phyloP scores from a whole-genome alignment of 2,888 invertebrate species.

The Troilus luridus region DNA sequence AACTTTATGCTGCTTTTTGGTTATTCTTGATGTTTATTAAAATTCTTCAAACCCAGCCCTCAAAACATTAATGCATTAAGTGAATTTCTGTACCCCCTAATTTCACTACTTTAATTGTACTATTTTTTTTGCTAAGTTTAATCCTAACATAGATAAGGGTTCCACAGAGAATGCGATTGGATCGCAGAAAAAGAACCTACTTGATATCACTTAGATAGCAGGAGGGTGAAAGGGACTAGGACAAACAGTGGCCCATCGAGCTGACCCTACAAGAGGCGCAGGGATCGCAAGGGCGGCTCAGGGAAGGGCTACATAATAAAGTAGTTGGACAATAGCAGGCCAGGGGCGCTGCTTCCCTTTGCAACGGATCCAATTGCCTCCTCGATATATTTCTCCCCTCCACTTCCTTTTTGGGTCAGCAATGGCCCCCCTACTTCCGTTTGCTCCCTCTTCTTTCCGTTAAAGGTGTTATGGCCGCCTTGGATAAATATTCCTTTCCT shows the following conservation, averaged over 20 bases:
- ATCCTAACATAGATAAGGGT: neutral
- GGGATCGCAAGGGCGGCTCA: neutral
- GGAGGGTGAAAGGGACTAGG: neutral
- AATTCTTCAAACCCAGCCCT: too few species aligned
- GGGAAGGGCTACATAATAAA: conserved; percentile 27
- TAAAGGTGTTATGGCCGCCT: conserved; percentile 26
- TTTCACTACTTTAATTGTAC: neutral
- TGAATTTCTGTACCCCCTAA: too few species aligned
- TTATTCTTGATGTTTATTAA: too few species aligned
- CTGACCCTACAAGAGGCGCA: neutral
- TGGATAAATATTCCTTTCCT: neutral
- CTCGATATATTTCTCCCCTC: conserved; percentile 41
- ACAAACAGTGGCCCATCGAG: neutral
- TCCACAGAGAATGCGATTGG: neutral
- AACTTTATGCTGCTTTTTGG: too few species aligned
- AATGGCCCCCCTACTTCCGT: neutral
- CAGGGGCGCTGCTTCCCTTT: neutral
- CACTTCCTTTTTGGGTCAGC: conserved; percentile 6
- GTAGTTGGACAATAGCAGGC: conserved; percentile 15
- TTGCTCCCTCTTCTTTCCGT: conserved; percentile 10
- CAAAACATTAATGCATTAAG: too few species aligned
- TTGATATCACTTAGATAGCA: neutral
- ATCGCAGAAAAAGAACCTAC: neutral
- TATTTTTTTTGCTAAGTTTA: neutral
- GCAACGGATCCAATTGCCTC: conserved; percentile 46